Percentiles rank a stretch among this genome's conserved stretches.
Conservation (phyloP, 2,113 vertebrate species). For the Oenanthe oenanthe region DNA sequence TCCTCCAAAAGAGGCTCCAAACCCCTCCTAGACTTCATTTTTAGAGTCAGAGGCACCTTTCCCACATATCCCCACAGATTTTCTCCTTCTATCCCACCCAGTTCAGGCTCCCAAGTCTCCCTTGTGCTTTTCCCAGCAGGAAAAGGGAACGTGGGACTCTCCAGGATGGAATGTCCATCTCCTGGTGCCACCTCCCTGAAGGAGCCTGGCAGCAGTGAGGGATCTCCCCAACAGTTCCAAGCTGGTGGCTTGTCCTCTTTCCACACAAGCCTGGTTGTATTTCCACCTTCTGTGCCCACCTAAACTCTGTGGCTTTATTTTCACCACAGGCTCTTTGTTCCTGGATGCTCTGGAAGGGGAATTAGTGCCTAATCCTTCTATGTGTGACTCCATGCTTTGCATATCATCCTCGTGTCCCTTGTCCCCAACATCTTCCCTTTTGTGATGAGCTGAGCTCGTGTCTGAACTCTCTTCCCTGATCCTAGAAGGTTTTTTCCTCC, state of each 20-base stretch:
- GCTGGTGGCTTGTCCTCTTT: neutral
- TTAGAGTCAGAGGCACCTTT: neutral
- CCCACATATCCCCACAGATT: neutral
- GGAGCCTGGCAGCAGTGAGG: neutral
- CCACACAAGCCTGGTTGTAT: rapidly evolving
- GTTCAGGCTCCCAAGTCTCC: neutral
- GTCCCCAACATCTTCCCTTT: neutral
- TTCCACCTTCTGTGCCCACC: neutral
- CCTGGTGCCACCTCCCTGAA: neutral
- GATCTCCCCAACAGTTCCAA: neutral
- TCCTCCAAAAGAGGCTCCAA: neutral
- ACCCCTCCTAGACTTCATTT: neutral
- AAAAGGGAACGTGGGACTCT: neutral
- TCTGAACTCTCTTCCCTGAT: neutral
- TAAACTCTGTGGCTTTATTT: neutral
- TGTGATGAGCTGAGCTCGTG: neutral
- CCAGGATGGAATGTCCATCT: neutral
- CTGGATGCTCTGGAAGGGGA: neutral
- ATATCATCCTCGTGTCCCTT: neutral
- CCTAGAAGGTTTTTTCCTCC: neutral
- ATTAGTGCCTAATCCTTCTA: neutral
- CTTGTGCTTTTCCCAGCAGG: neutral
- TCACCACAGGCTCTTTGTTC: neutral
- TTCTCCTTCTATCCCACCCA: neutral
- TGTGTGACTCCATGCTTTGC: neutral